Conservation (phyloP, 2,797 vertebrate species). For the Amblyopsis hoosieri region DNA sequence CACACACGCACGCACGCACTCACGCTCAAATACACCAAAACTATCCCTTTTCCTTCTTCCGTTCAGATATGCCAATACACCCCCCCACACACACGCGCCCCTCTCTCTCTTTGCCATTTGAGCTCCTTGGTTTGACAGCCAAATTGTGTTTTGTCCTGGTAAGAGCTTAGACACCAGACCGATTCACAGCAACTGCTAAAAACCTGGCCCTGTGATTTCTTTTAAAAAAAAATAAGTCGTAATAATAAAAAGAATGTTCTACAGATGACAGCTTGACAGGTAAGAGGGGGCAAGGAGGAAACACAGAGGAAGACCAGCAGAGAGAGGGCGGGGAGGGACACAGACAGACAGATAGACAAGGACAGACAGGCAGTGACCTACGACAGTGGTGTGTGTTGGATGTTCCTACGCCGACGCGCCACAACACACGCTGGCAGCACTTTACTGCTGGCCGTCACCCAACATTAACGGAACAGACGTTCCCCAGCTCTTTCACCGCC, state of each 20-base stretch:
- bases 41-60: conserved; percentile 33
- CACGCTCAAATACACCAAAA: conserved; percentile 10
- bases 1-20: conserved; percentile 11
- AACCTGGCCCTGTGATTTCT: conserved; percentile 56
- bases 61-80: conserved; percentile 52
- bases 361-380: conserved; percentile 61
- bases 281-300: conserved; percentile 21
- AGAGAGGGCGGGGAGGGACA: conserved; percentile 15
- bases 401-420: conserved; percentile 34
- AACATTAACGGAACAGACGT: too few species aligned
- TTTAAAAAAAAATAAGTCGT: conserved; percentile 20
- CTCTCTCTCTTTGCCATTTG: conserved; percentile 50
- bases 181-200: conserved; percentile 59
- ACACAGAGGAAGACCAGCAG: conserved; percentile 36
- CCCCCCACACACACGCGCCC: conserved; percentile 9
- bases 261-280: conserved; percentile 59
- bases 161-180: conserved; percentile 72
- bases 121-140: conserved; percentile 77
- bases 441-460: too few species aligned
- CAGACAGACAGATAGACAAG: conserved; percentile 1
- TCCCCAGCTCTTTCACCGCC: conserved; percentile 10
- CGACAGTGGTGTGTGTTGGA: conserved; percentile 59
- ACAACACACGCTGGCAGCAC: too few species aligned
- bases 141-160: conserved; percentile 83
- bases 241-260: conserved; percentile 35